Evolutionary conservation across 2,113 vertebrate species (phyloP).

Genomic region (Ibidorhyncha struthersii): DNA sequence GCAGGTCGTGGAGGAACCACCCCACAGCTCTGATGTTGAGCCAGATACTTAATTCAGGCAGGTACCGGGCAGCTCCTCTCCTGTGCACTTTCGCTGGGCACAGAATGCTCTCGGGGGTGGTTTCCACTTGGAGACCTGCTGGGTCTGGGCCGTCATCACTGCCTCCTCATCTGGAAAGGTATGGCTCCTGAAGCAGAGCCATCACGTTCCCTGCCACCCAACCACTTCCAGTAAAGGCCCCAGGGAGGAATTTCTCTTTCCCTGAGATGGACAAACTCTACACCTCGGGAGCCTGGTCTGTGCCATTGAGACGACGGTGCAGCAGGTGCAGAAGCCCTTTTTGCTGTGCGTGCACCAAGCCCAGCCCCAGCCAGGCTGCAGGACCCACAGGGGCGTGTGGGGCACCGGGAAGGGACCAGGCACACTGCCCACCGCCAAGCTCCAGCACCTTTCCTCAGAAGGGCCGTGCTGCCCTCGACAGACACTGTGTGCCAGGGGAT

Average conservation of each 20-base stretch:
- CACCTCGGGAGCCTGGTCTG: background rate
- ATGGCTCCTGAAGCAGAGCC: background rate
- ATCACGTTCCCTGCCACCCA: rapidly evolving
- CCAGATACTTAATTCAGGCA: background rate
- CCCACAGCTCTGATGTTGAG: background rate
- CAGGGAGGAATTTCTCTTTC: background rate
- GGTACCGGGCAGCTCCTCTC: background rate
- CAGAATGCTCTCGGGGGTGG: background rate
- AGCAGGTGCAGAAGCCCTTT: background rate
- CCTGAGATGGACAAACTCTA: background rate
- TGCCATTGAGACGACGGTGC: rapidly evolving
- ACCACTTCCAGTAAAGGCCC: background rate
- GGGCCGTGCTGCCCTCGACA: background rate
- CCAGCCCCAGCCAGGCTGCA: background rate
- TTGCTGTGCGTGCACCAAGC: background rate
- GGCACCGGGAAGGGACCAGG: rapidly evolving
- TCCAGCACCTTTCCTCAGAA: background rate
- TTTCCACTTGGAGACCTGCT: background rate
- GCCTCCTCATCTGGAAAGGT: background rate
- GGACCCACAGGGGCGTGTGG: rapidly evolving
- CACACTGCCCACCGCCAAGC: background rate
- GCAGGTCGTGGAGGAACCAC: background rate
- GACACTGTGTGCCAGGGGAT: rapidly evolving
- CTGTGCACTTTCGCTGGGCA: background rate
- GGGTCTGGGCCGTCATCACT: background rate